Evolutionary conservation across 64 coral and sea anemone genomes (phyloP), one percentile per base, ranked within the genome.

Genomic region (Pachyseris speciosa): DNA sequence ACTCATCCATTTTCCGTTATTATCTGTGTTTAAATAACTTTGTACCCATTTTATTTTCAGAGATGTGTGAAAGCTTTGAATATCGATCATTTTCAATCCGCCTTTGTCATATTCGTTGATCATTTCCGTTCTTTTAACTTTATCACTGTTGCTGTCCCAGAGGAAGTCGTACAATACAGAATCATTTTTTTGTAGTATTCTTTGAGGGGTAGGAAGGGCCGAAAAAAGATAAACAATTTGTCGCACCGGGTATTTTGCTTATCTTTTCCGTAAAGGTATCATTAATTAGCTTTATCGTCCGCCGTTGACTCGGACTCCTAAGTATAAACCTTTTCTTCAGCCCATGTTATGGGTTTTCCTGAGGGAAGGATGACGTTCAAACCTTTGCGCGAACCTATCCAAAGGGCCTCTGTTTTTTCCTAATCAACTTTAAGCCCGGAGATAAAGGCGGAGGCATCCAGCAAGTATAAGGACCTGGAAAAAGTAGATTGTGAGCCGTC

Each of bases 81-180:
- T 69, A 15, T 69, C 66, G 36, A 69, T 69, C 66, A 69, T 69
- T 37, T 69, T 69, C 13, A 69, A 16, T 12, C 66, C 66, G 7
- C 66, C 66, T 69, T 64, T 57, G 19, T 57, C 19, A 32, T 70
- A 70, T 10, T 36, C 34, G 16, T 70, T 70, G 33, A 70, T 70
- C 67, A 70, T 70, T 70, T 70, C 67, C 30, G 67, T 70, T 33
- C 37, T 73, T 73, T 73, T 73, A 1, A 73, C 24, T 73, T 44
- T 47, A 34, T 43, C 69, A 16, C 69, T 38, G 42, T 44, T 73
- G 7, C 69, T 24, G 24, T 73, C 37, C 69, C 38, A 73, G 19
- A 73, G 69, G 22, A 73, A 73, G 20, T 73, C 20, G 5, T 73
- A 73, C 0, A 73, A 22, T 22, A 73, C 15, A 33, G 22, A 40